Conservation (phyloP, 2,113 vertebrate species). For the Pangasianodon gigas region DNA sequence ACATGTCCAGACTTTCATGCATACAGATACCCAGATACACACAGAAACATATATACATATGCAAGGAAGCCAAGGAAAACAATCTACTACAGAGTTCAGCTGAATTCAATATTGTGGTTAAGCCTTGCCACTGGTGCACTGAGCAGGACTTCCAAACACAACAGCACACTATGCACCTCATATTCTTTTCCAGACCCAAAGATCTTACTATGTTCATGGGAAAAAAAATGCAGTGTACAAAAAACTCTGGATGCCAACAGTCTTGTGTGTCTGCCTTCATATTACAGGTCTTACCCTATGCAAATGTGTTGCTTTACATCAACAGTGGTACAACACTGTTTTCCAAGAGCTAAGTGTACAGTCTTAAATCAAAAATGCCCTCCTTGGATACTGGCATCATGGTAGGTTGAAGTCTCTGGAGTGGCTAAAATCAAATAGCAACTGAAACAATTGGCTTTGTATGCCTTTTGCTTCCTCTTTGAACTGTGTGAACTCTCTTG, state of each 20-base stretch:
- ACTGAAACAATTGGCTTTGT: too few relatives aligned
- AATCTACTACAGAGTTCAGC: constrained; percentile 36
- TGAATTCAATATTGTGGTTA: constrained; percentile 44
- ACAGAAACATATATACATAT: too few relatives aligned
- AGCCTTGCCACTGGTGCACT: constrained; percentile 9
- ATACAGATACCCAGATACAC: too few relatives aligned
- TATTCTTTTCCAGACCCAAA: not conserved
- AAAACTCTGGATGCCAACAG: not conserved
- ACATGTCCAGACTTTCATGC: too few relatives aligned
- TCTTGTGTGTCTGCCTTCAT: constrained; percentile 8
- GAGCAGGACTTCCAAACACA: constrained; percentile 46
- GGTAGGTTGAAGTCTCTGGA: too few relatives aligned
- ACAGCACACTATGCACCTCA: constrained; percentile 28
- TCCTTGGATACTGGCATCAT: too few relatives aligned
- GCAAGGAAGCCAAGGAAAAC: constrained; percentile 63
- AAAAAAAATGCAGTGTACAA: not conserved
- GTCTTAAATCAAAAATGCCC: constrained; percentile 8
- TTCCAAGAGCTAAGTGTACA: not conserved
- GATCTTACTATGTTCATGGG: not conserved
- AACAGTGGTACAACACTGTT: constrained; percentile 26
- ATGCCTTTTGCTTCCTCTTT: too few relatives aligned
- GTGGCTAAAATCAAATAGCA: too few relatives aligned
- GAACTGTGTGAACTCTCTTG: too few relatives aligned
- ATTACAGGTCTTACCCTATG: constrained; percentile 23
- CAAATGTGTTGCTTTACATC: constrained; percentile 23